Base-by-base conservation (phyloP, 2,888 invertebrate species). In the Archips crataeganus region DNA sequence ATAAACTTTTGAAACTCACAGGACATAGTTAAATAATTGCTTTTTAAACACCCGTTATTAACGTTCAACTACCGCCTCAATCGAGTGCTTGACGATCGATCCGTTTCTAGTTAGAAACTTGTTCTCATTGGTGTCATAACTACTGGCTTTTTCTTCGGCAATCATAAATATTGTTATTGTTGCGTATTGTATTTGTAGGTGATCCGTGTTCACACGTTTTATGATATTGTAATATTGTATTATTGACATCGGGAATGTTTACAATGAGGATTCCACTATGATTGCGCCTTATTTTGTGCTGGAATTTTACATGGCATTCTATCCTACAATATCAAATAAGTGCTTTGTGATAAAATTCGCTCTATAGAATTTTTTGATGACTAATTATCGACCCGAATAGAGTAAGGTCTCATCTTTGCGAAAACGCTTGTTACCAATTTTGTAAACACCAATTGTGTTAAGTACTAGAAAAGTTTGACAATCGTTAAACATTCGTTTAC, bases 91-190 rank as follows among this genome's bases (percentile, higher is more conserved):
- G 11, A 39, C 59, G 57, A 70, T 65, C 74, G 60, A 74, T 65
- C 65, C 69, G 65, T 74, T 65, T 74, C 74, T 74, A 65, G 74
- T 70, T 74, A 74, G 74, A 74, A 74, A 74, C 70, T 60, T n/a
- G 74, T 74, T 74, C 74, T 54, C 74, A 74, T 74, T 74, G 70
- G 70, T 74, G 74, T 70, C 73, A 73, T 64, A 73, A 69, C 57
- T 64, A 69, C 63, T 65, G 49, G 36, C 70, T 74, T 70, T 74
- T 74, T 74, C 74, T 74, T 74, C 60, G 65, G 65, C 65, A 70
- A 65, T 65, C 74, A 74, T 74, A 74, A 74, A 74, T 74, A 74
- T 74, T 70, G 69, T 74, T 74, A 74, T 73, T 68, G 73, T 74
- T 74, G 73, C 63, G 62, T 73, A 73, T 74, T 74, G 74, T 57